Percentiles rank a stretch among this genome's conserved stretches.
phyloP scores from a whole-genome alignment of 37 sponge, comb jelly and placozoan genomes.

The Hormiphora californensis region DNA sequence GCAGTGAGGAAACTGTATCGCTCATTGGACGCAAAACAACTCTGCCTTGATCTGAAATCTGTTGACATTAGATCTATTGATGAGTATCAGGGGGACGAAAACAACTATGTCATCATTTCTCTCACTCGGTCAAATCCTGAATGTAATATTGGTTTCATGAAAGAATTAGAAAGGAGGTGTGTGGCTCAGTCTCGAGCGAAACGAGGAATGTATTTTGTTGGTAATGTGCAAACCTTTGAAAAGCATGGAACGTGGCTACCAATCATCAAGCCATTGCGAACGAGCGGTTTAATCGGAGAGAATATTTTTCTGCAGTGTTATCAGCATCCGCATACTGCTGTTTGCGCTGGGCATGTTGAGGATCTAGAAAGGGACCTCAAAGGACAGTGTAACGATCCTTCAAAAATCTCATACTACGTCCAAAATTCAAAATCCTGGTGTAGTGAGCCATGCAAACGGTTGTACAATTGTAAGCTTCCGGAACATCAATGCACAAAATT shows the following conservation, averaged over 20 bases:
- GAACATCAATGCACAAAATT: too few species aligned
- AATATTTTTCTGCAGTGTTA: slow-evolving; percentile 66
- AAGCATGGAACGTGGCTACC: slow-evolving; percentile 65
- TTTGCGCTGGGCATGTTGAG: neutral
- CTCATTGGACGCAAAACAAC: neutral
- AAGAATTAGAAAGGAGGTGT: slow-evolving; percentile 70
- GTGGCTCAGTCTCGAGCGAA: slow-evolving; percentile 85
- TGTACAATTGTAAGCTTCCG: too few species aligned
- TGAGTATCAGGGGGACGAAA: slow-evolving; percentile 92
- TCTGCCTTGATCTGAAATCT: neutral
- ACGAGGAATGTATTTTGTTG: slow-evolving; percentile 75
- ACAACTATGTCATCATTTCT: slow-evolving; percentile 72
- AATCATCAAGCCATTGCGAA: slow-evolving; percentile 58
- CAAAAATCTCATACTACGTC: too few species aligned
- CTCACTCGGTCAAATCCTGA: slow-evolving; percentile 72
- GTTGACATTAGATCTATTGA: slow-evolving; percentile 79
- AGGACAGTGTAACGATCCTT: too few species aligned
- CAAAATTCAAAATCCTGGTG: too few species aligned
- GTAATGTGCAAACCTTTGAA: slow-evolving; percentile 61
- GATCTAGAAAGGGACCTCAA: slow-evolving; percentile 76
- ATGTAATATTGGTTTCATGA: slow-evolving; percentile 72
- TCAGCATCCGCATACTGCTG: slow-evolving; percentile 61
- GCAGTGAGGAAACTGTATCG: neutral
- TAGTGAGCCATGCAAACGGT: too few species aligned
- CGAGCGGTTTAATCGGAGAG: slow-evolving; percentile 56